Conservation (phyloP, 2,888 invertebrate species). For the Heteromurus nitidus region DNA sequence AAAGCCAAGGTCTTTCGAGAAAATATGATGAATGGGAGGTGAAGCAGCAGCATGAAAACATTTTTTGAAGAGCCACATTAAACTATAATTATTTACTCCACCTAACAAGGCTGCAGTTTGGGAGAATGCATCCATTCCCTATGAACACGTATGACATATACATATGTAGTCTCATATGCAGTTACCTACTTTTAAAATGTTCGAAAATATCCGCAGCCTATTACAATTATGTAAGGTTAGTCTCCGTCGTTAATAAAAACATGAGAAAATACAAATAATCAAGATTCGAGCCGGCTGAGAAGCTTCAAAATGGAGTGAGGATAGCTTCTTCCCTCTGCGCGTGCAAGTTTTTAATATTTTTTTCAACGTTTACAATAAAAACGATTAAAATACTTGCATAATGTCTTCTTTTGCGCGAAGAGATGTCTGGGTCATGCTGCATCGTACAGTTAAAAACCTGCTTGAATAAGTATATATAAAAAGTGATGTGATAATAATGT, state of each 20-base stretch:
- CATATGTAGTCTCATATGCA: constrained; percentile 13
- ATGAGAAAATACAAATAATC: constrained; percentile 2
- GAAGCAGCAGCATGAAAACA: neutral
- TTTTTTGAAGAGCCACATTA: neutral
- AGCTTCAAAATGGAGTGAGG: constrained; percentile 52
- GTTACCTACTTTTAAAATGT: too few species aligned
- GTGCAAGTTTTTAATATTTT: constrained; percentile 13
- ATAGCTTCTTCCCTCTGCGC: constrained; percentile 65
- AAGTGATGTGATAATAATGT: too few species aligned
- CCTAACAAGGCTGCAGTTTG: constrained; percentile 33
- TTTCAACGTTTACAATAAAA: constrained; percentile 7
- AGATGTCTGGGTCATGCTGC: constrained; percentile 61
- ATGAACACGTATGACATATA: neutral
- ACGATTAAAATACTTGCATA: constrained; percentile 4
- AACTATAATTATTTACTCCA: constrained; percentile 33
- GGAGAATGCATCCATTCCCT: too few species aligned
- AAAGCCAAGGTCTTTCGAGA: constrained; percentile 39
- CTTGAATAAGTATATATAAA: too few species aligned
- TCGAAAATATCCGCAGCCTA: too few species aligned
- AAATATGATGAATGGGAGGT: constrained; percentile 43
- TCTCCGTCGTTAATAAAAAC: neutral
- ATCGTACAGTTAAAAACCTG: too few species aligned
- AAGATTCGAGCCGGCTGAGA: neutral
- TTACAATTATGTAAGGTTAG: too few species aligned
- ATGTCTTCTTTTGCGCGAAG: constrained; percentile 23